These are phyloP conservation scores for Papilio xuthus DNA, from an alignment of 1,140 invertebrate species.

Conservation along the genomic window DNA sequence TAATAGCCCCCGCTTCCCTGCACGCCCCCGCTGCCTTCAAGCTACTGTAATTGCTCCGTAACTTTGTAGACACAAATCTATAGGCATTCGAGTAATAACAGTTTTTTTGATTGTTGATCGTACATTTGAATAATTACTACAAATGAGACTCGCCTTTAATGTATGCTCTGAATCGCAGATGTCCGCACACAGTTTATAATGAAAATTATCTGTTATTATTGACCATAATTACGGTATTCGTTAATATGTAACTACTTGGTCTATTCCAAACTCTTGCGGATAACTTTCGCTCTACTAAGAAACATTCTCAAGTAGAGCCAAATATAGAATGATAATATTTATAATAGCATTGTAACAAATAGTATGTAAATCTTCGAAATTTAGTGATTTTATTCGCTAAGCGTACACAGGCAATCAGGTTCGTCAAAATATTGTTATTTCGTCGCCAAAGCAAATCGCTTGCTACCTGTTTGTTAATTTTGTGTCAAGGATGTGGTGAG, in stretches of 20 bases:
- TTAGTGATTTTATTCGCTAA: too few relatives aligned
- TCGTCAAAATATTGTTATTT: too few relatives aligned
- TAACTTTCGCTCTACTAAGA: background rate
- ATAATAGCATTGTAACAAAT: too few relatives aligned
- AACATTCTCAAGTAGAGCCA: too few relatives aligned
- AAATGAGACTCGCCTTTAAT: slow-evolving; percentile 35
- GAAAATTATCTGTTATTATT: slow-evolving; percentile 20
- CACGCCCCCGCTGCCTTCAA: slow-evolving; percentile 41
- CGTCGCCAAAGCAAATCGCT: too few relatives aligned
- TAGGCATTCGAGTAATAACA: slow-evolving; percentile 36
- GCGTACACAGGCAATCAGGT: too few relatives aligned
- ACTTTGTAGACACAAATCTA: slow-evolving; percentile 49
- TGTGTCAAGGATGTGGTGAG: too few relatives aligned
- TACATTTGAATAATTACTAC: slow-evolving; percentile 20
- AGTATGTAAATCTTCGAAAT: too few relatives aligned
- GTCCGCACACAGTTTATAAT: slow-evolving; percentile 17
- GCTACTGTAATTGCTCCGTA: slow-evolving; percentile 50
- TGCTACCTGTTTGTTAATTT: too few relatives aligned
- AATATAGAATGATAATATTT: too few relatives aligned
- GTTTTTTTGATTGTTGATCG: slow-evolving; percentile 25
- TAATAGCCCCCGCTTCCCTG: slow-evolving; percentile 50
- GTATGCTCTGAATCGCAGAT: slow-evolving; percentile 12
- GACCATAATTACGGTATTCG: background rate
- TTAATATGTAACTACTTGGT: slow-evolving; percentile 5
- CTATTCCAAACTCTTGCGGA: background rate